Conservation (phyloP, 2,797 vertebrate genomes). For the Gymnoscopelus microlampas region DNA sequence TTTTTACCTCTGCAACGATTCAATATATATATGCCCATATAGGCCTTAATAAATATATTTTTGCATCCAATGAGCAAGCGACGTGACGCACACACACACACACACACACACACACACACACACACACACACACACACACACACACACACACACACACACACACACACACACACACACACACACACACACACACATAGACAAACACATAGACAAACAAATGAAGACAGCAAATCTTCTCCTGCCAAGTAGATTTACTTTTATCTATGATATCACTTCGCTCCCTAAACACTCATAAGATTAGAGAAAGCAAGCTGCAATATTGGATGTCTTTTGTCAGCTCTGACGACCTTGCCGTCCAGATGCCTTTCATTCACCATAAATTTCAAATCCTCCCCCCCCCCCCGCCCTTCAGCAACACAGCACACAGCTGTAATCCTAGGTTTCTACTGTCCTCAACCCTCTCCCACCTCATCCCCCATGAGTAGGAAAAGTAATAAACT, state of each 20-base stretch:
- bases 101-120: too few relatives aligned
- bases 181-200: too few relatives aligned
- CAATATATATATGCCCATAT: too few relatives aligned
- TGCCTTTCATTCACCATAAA: conserved; percentile 56
- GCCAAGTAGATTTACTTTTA: conserved; percentile 76
- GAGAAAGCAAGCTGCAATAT: conserved; percentile 58
- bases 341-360: conserved; percentile 53
- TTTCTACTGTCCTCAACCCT: not conserved
- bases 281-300: conserved; percentile 73
- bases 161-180: too few relatives aligned
- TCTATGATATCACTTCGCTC: conserved; percentile 61
- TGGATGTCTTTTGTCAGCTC: conserved; percentile 74
- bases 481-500: conserved; percentile 40
- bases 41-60: too few relatives aligned
- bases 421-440: conserved; percentile 39
- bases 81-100: too few relatives aligned
- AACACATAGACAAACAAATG: conserved; percentile 66
- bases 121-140: too few relatives aligned
- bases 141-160: too few relatives aligned
- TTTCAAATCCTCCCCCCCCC: conserved; percentile 40
- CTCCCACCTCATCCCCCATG: conserved; percentile 5
- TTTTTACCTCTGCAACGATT: too few relatives aligned
- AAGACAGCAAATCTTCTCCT: conserved; percentile 71
- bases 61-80: too few relatives aligned
- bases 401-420: not conserved